These are phyloP conservation scores for Ptilonorhynchus violaceus DNA, from an alignment of 2,113 vertebrate species.

Conservation along the genomic window DNA sequence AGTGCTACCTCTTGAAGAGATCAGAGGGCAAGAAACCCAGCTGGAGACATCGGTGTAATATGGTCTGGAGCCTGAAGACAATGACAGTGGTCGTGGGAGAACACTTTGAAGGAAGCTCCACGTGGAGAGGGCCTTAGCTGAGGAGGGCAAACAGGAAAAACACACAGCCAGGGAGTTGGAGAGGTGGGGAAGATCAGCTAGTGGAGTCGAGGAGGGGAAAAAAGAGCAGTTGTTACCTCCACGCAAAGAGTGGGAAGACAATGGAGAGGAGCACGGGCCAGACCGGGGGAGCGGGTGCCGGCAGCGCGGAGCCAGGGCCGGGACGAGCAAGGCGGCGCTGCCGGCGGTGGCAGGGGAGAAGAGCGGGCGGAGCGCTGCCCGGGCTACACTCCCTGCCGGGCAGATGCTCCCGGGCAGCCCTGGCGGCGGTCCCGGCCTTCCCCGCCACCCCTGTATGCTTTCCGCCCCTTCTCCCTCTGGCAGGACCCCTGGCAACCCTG, in stretches of 20 bases:
- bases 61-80: neutral
- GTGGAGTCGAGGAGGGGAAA: no score
- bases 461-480: neutral
- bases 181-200: neutral
- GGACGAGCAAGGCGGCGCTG: neutral
- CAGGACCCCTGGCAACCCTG: neutral
- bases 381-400: neutral
- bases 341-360: neutral
- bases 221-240: neutral
- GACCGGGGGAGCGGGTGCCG: neutral
- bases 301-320: neutral
- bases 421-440: no score
- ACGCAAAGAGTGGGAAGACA: neutral
- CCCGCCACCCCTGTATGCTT: neutral
- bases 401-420: neutral
- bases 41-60: neutral
- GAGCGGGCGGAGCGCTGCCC: neutral
- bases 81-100: neutral
- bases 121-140: neutral
- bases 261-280: neutral
- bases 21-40: neutral
- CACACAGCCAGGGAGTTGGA: fast-evolving
- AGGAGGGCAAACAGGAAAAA: neutral
- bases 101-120: neutral
- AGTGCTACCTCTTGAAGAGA: neutral